phyloP scores from a whole-genome alignment of 2,888 invertebrate species.

The Nysson spinosus region DNA sequence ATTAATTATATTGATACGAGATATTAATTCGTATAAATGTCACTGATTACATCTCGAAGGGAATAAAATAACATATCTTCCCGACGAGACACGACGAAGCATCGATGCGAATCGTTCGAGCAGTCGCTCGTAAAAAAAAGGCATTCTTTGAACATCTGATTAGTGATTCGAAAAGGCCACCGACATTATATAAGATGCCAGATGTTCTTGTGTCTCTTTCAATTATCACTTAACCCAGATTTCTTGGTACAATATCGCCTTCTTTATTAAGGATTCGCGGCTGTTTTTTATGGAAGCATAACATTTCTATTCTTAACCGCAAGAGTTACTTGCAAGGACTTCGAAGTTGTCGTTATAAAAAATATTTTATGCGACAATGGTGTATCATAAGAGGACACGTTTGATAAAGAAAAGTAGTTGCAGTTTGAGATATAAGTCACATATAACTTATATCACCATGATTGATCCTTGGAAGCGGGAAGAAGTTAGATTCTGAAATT shows the following conservation, averaged over 20 bases:
- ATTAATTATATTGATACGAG: too few relatives aligned
- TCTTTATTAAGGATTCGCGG: too few relatives aligned
- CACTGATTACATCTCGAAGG: too few relatives aligned
- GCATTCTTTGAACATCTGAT: constrained; percentile 30
- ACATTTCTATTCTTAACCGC: too few relatives aligned
- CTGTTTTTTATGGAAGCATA: too few relatives aligned
- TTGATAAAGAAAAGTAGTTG: too few relatives aligned
- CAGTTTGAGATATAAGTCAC: not conserved
- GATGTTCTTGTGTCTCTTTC: constrained; percentile 29
- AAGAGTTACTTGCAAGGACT: too few relatives aligned
- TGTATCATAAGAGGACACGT: not conserved
- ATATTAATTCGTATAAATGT: too few relatives aligned
- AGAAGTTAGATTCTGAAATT: constrained; percentile 56
- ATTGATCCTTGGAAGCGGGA: constrained; percentile 30
- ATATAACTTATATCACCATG: constrained; percentile 27
- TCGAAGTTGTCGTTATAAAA: too few relatives aligned
- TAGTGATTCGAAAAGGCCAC: constrained; percentile 39
- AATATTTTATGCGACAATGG: too few relatives aligned
- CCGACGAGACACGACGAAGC: constrained; percentile 19
- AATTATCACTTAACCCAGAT: constrained; percentile 30
- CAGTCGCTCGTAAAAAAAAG: constrained; percentile 36
- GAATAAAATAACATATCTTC: constrained; percentile 38
- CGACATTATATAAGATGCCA: constrained; percentile 41
- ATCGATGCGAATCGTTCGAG: constrained; percentile 1
- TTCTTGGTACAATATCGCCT: too few relatives aligned